Conservation (phyloP, 2,888 invertebrate genomes). For the Ellobium chinense region DNA sequence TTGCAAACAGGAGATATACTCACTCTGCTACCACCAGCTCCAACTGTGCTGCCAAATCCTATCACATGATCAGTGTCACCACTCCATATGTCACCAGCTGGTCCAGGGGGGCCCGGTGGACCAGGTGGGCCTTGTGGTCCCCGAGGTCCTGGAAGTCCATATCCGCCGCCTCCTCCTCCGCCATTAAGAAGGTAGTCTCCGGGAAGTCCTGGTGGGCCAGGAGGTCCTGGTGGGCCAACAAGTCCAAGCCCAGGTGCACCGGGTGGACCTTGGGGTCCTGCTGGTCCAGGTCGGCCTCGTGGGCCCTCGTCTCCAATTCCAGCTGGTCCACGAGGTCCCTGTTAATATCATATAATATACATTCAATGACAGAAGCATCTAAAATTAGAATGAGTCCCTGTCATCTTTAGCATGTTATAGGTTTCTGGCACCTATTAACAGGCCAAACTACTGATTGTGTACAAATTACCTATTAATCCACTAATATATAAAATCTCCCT, state of each 20-base stretch:
- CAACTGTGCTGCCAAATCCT: slow-evolving; percentile 39
- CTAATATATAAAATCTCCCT: too few species aligned
- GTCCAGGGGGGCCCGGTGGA: slow-evolving; percentile 64
- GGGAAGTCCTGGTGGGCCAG: slow-evolving; percentile 56
- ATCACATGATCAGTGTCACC: slow-evolving; percentile 23
- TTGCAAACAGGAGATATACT: not conserved
- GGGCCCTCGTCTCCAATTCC: slow-evolving; percentile 40
- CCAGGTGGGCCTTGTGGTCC: slow-evolving; percentile 65
- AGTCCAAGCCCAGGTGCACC: slow-evolving; percentile 47
- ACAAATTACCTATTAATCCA: too few species aligned
- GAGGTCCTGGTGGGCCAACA: slow-evolving; percentile 50
- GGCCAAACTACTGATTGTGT: too few species aligned
- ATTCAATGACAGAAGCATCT: too few species aligned
- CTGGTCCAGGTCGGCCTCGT: slow-evolving; percentile 56
- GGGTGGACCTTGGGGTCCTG: slow-evolving; percentile 50
- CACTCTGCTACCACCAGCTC: slow-evolving; percentile 39
- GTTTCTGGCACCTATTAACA: too few species aligned
- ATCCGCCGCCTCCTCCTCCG: slow-evolving; percentile 43
- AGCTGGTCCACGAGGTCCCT: slow-evolving; percentile 54
- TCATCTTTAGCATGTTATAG: too few species aligned
- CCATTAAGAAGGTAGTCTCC: not conserved
- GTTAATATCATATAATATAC: too few species aligned
- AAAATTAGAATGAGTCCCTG: too few species aligned
- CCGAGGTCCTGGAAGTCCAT: slow-evolving; percentile 15
- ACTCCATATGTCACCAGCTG: slow-evolving; percentile 32